Evolutionary conservation across 2,888 invertebrate genomes (phyloP).

Genomic region (Chalcosyrphus nemorum): DNA sequence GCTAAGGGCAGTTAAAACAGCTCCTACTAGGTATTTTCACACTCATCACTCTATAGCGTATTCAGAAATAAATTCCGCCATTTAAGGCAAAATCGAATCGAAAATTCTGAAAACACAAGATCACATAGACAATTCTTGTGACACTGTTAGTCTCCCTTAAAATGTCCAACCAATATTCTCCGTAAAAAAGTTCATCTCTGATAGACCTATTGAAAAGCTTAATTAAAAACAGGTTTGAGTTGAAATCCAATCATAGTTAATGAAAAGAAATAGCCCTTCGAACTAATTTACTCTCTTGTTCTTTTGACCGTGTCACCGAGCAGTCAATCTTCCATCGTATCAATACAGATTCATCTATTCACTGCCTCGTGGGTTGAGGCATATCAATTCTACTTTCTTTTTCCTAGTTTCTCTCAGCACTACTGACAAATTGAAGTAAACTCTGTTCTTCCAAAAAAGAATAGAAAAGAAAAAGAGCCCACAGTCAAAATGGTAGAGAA

Average conservation of each 20-base stretch:
- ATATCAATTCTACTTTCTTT: constrained; percentile 20
- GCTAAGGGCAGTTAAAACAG: too few species aligned
- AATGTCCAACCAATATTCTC: too few species aligned
- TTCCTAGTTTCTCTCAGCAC: not conserved
- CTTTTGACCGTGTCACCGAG: not conserved
- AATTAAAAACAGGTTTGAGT: too few species aligned
- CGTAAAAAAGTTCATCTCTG: not conserved
- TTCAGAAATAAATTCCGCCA: too few species aligned
- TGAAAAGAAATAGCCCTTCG: not conserved
- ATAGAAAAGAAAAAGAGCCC: not conserved
- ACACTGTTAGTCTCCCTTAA: too few species aligned
- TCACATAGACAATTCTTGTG: too few species aligned
- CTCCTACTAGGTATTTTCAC: too few species aligned
- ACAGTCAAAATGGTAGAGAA: constrained; percentile 23
- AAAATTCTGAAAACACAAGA: too few species aligned
- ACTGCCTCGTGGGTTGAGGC: not conserved
- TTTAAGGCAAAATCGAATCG: too few species aligned
- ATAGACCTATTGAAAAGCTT: too few species aligned
- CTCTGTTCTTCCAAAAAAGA: not conserved
- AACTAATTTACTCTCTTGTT: not conserved
- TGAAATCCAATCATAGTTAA: too few species aligned
- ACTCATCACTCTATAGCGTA: too few species aligned
- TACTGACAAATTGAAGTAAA: constrained; percentile 29
- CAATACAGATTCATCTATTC: not conserved
- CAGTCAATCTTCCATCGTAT: not conserved